phyloP scores from a whole-genome alignment of 2,797 vertebrate genomes.

The Pseudochirops cupreus region DNA sequence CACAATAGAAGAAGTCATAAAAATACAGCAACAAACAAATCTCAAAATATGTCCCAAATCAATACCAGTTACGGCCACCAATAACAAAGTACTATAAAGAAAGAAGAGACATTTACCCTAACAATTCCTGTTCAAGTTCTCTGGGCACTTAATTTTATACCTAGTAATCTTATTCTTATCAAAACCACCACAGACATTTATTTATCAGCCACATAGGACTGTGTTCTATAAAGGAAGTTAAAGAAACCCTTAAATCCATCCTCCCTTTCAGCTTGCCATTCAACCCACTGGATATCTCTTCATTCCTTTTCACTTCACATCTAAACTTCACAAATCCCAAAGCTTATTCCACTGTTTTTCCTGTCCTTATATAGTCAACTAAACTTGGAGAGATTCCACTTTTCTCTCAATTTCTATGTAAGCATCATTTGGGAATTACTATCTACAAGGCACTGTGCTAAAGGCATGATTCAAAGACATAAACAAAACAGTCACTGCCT shows the following conservation, averaged over 20 bases:
- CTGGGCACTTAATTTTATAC: background rate
- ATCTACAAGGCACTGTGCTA: background rate
- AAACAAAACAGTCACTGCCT: background rate
- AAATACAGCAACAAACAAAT: background rate
- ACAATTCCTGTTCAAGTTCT: background rate
- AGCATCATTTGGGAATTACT: background rate
- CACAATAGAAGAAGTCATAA: background rate
- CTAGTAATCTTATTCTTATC: background rate
- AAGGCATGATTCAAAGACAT: background rate
- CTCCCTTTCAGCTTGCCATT: background rate
- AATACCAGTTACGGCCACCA: background rate
- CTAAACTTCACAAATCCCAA: background rate
- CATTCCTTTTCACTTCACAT: background rate
- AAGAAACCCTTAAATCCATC: background rate
- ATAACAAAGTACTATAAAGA: background rate
- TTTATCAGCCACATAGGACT: background rate
- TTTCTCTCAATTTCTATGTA: background rate
- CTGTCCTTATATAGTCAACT: background rate
- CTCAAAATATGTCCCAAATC: conserved; percentile 2
- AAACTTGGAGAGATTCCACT: background rate
- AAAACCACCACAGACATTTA: background rate
- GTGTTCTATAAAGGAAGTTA: background rate
- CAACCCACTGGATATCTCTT: background rate
- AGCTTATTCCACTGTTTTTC: background rate
- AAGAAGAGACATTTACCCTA: background rate